These are phyloP conservation scores for Florisuga fusca DNA, from an alignment of 2,797 vertebrate species.

Conservation along the genomic window DNA sequence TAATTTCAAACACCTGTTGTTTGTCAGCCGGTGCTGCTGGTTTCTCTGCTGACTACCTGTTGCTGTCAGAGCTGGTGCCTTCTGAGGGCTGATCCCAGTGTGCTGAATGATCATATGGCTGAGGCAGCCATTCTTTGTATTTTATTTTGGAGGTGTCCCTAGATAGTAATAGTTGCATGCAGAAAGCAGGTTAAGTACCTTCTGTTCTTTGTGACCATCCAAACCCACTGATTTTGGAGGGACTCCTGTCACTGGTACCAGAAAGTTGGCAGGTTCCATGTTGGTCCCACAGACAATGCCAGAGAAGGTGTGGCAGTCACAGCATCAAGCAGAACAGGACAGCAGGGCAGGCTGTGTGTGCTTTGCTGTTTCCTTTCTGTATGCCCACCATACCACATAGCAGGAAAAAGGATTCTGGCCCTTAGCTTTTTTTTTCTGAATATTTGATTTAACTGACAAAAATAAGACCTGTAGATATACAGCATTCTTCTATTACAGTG, in stretches of 20 bases:
- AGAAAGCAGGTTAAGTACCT: not conserved
- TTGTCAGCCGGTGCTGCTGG: not conserved
- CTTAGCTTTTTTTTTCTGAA: not conserved
- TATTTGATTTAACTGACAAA: not conserved
- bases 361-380: not conserved
- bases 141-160: not conserved
- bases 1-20: not conserved
- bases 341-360: rapidly evolving
- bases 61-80: not conserved
- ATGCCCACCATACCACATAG: no score
- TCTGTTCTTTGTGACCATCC: not conserved
- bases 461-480: not conserved
- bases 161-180: not conserved
- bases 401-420: not conserved
- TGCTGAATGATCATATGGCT: not conserved
- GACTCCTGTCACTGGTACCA: not conserved
- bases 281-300: not conserved
- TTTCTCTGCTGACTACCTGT: not conserved
- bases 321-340: rapidly evolving
- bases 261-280: rapidly evolving
- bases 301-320: not conserved
- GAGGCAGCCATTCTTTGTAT: not conserved
- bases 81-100: not conserved
- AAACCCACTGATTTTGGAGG: not conserved
- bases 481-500: not conserved